Evolutionary conservation across 2,888 invertebrate species (phyloP), one percentile per base, ranked within the genome.

Genomic region (Yponomeuta evonymella): DNA sequence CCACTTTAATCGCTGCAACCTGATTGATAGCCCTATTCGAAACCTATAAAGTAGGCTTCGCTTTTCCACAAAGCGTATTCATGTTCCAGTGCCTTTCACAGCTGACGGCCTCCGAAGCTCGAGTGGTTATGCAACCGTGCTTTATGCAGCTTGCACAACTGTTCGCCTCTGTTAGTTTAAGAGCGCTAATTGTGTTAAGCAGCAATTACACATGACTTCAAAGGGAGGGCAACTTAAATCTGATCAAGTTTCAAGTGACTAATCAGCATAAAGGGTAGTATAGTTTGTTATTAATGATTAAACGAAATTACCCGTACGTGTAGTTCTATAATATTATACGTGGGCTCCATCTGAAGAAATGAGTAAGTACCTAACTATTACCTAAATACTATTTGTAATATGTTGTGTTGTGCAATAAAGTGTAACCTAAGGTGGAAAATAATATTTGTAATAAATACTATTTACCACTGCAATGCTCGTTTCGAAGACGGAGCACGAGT

Each of bases 81-180:
- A 33, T 30, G 29, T 12, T 65, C 12, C 33, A 11, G 11, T 65
- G 65, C 65, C 65, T 65, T 30, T 65, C 75, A 75, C 75, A 76
- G 76, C 77, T 77, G 75, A 75, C 76, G 74, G 79, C 79, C 83
- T 82, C 83, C 78, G 80, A 80, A 85, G 80, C 81, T 75, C 78
- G 74, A 70, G 51, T 72, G 74, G 72, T 86, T 83, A 80, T 80
- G 82, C 82, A 85, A 87, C 81, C 76, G 77, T 79, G 79, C 79
- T 84, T 81, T 80, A 83, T 80, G 80, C 71, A 75, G 78, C 80
- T 83, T 82, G 78, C 79, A 82, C 79, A 83, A 83, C 81, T 78
- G 77, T 5, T 74, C 72, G 73, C 75, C 72, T 75, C 71, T 58
- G 73, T 64, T 29, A 65, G 74, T 77, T 76, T 75, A 76, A 72